These are phyloP conservation scores for Cryptomyrus ogoouensis DNA, from an alignment of 2,113 vertebrate genomes.

Conservation along the genomic window DNA sequence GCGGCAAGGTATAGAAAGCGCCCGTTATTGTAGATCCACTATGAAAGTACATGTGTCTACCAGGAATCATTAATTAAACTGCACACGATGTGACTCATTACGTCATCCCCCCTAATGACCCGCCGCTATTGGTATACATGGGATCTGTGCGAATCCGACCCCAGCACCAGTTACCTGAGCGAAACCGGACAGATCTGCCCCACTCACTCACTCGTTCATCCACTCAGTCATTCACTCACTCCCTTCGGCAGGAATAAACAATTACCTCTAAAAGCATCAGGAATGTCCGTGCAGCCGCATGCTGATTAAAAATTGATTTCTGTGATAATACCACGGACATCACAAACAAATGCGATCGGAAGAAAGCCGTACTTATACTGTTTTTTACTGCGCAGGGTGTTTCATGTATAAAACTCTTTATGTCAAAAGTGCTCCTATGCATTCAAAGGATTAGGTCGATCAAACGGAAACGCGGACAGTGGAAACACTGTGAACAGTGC, in stretches of 20 bases:
- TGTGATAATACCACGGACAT: not conserved
- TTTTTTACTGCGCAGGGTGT: not conserved
- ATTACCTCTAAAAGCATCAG: not conserved
- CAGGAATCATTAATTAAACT: not conserved
- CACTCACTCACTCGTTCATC: not conserved
- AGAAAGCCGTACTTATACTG: not conserved
- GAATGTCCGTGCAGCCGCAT: not conserved
- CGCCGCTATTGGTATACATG: not conserved
- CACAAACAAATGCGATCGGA: not conserved
- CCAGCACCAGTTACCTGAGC: not conserved
- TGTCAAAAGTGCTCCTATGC: not conserved
- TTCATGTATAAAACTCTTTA: not conserved
- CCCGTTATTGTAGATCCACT: not conserved
- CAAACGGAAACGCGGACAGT: not conserved
- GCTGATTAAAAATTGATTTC: not conserved
- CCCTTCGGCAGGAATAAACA: not conserved
- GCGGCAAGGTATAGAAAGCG: not conserved
- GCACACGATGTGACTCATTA: not conserved
- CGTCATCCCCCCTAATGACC: not conserved
- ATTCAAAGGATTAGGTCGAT: not conserved
- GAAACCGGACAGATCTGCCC: not conserved
- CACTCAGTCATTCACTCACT: not conserved
- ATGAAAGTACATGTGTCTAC: not conserved
- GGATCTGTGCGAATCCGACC: not conserved
- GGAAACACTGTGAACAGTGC: not conserved